These are phyloP conservation scores for Rhopalosiphum padi DNA, from an alignment of 1,140 invertebrate species.

Conservation along the genomic window DNA sequence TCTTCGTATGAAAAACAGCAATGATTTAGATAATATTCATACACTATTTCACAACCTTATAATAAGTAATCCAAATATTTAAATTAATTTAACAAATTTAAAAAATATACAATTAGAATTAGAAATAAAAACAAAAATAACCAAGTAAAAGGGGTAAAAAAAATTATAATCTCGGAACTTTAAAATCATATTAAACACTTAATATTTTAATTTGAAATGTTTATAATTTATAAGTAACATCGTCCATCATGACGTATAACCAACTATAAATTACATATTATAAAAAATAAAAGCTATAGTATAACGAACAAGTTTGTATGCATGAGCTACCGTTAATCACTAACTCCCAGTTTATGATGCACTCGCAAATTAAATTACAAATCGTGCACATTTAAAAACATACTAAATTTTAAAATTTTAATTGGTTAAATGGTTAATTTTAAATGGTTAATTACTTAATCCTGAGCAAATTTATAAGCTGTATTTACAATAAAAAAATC, in stretches of 20 bases:
- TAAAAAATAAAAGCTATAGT: background rate
- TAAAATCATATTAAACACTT: background rate
- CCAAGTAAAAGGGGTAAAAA: background rate
- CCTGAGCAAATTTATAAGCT: background rate
- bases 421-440: background rate
- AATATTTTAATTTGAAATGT: background rate
- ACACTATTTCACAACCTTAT: background rate
- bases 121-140: background rate
- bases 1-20: background rate
- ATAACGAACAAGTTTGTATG: background rate
- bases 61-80: background rate
- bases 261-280: background rate
- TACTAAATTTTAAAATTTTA: background rate
- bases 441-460: background rate
- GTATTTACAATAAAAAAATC: background rate
- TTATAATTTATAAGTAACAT: conserved; percentile 14
- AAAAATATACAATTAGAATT: background rate
- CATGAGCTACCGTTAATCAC: background rate
- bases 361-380: background rate
- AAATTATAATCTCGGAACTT: background rate
- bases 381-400: background rate
- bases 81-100: background rate
- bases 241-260: background rate
- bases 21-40: background rate
- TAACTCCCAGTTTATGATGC: fast-evolving